Evolutionary conservation across 2,888 invertebrate genomes (phyloP), one percentile per base, ranked within the genome.

Genomic region (Pycnomerus fuliginosus): DNA sequence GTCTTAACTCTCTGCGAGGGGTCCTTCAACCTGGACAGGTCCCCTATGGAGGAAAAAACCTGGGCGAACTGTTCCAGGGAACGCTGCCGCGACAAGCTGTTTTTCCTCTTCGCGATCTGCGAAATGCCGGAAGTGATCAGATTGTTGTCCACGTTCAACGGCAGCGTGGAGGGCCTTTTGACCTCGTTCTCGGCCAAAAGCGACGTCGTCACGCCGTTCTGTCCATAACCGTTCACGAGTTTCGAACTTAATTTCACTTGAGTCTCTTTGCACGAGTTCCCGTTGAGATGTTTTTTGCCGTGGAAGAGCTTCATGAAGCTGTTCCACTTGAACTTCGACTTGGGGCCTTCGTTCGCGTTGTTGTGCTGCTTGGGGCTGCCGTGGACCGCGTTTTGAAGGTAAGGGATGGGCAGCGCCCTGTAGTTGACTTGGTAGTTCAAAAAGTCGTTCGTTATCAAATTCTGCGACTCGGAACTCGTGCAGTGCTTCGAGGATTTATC

Each of bases 1-100:
- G 89, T 90, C 63, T 90, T 89, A 1, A 89, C 84, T 32, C 88
- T 76, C 30, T 83, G 84, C 12, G 86, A 84, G 0, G 87, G 86
- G 69, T 89, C 86, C 50, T 85, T 80, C 32, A 89, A 65, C 37
- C 82, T 75, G 2, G 78, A 76, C n/a, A 82, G 62, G 60, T 84
- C 86, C 1, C 81, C 82, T 0, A 82, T 80, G 0, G 81, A 80
- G 5, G 83, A 80, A 58, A 88, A 88, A 2, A 88, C 80, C 58
- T 87, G 85, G 39, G 82, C 82, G 35, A 89, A 87, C 33, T 86
- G 83, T 57, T 88, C 88, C 17, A 88, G 69, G 1, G 87, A 87
- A 42, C 82, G 82, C 61, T 87, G 87, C 0, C 86, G 72, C 1
- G 73, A 62, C 56, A 76, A 46, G 60, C 69, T 71, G 50, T 72